phyloP scores from a whole-genome alignment of 92 coral and sea anemone species.

The Nematostella vectensis region DNA sequence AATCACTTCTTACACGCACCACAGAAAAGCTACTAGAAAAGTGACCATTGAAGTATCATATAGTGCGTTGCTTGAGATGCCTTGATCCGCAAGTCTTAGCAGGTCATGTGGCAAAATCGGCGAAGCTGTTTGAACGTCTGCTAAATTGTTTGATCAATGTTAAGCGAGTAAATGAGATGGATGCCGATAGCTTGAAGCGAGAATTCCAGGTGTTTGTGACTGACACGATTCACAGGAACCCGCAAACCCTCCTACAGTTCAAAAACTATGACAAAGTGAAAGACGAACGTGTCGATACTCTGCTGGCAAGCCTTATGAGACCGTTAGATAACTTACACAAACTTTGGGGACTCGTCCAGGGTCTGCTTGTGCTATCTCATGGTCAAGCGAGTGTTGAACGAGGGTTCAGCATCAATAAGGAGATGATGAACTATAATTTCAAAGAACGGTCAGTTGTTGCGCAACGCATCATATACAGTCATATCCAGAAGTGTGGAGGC shows the following conservation, averaged over 20 bases:
- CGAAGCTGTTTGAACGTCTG: slow-evolving; percentile 54
- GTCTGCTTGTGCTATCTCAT: slow-evolving; percentile 50
- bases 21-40: too few species aligned
- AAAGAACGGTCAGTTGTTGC: slow-evolving; percentile 59
- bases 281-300: slow-evolving; percentile 31
- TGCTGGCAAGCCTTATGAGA: slow-evolving; percentile 30
- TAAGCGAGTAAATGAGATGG: slow-evolving; percentile 27
- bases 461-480: slow-evolving; percentile 43
- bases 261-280: slow-evolving; percentile 34
- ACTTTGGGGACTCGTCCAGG: slow-evolving; percentile 41
- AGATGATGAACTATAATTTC: slow-evolving; percentile 46
- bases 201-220: slow-evolving; percentile 43
- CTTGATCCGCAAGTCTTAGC: slow-evolving; percentile 61
- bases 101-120: slow-evolving; percentile 38
- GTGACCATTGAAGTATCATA: slow-evolving; percentile 54
- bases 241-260: slow-evolving; percentile 30
- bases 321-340: slow-evolving; percentile 32
- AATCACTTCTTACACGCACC: too few species aligned
- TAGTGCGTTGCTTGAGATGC: slow-evolving; percentile 46
- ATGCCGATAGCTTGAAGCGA: slow-evolving; percentile 44
- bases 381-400: slow-evolving; percentile 75
- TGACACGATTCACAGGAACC: slow-evolving; percentile 46
- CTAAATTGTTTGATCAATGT: slow-evolving; percentile 42
- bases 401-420: slow-evolving; percentile 56
- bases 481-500: slow-evolving; percentile 49